These are phyloP conservation scores for Phenganax marumi DNA, from an alignment of 92 coral and sea anemone genomes.

Conservation along the genomic window DNA sequence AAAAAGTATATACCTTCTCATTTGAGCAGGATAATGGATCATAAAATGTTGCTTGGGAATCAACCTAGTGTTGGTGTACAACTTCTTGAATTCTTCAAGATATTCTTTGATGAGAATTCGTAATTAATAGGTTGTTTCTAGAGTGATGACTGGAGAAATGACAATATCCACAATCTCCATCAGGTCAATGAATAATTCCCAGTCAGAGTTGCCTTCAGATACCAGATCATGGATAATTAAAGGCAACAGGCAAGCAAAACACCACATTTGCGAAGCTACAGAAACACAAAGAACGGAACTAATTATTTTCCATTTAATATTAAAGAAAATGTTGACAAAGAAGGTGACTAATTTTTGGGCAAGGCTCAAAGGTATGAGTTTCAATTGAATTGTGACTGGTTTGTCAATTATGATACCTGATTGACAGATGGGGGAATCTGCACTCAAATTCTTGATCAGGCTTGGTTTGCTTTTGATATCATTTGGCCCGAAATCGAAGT, in stretches of 20 bases:
- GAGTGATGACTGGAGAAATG: conserved; percentile 46
- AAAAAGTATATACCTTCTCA: conserved; percentile 25
- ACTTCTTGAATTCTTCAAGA: conserved; percentile 42
- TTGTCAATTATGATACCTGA: conserved; percentile 40
- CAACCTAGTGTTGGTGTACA: conserved; percentile 43
- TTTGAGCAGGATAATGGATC: conserved; percentile 55
- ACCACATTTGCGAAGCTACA: conserved; percentile 62
- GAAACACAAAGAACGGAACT: not conserved
- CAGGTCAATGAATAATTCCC: conserved; percentile 46
- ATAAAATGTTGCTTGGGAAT: conserved; percentile 62
- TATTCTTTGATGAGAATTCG: conserved; percentile 50
- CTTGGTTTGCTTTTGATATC: conserved; percentile 56
- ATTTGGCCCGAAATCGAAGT: conserved; percentile 51
- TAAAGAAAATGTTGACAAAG: not conserved
- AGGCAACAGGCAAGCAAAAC: conserved; percentile 49
- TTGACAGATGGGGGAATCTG: conserved; percentile 42
- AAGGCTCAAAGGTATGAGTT: too few relatives aligned
- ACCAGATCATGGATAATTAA: conserved; percentile 37
- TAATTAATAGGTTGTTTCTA: conserved; percentile 40
- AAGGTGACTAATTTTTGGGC: too few relatives aligned
- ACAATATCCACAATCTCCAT: conserved; percentile 54
- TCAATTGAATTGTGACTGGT: too few relatives aligned
- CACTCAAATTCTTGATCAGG: conserved; percentile 23
- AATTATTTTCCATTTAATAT: not conserved
- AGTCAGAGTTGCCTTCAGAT: conserved; percentile 44